Base-by-base conservation (phyloP, 1,140 invertebrate genomes). In the Meloidogyne chitwoodi region DNA sequence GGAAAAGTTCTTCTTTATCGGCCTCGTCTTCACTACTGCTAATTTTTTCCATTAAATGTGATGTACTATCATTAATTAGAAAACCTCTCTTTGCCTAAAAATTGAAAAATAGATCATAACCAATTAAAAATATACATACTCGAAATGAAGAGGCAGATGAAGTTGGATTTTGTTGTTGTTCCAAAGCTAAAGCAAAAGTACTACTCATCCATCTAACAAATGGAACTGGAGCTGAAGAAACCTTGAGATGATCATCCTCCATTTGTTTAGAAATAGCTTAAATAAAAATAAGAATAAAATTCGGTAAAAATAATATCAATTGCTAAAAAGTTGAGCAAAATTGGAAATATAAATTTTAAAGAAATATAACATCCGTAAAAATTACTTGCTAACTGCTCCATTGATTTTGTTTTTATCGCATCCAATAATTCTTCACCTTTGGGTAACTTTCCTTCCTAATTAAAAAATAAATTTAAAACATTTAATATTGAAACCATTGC, bases 401-500 rank as follows among this genome's bases (percentile, higher is more conserved):
- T 75, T 19, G 76, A 75, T 41, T 77, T 77, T 26, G 41, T 77
- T 62, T 77, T 77, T 11, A 77, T 77, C 16, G 76, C 38, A 16
- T 77, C 76, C 38, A 77, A 65, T 27, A 77, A 68, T 67, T 77
- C 76, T 8, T 31, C 73, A 19, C 76, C 76, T 67, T 77, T 77
- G 0, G 76, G 76, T 31, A 77, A 67, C 66, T 77, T 77, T 27
- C 76, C 76, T 41, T 77, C 76, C 76, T 77, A 44, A 14, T 34
- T 38, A 19, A n/a, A 22, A 31, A 77, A 29, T 5, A 75, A 12
- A 19, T 24, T 27, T n/a, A 26, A 41, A 26, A 38, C 2, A 16
- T 24, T 22, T 48, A 27, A 5, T 10, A n/a, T 22, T 31, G 0
- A 61, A 48, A 77, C 75, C 75, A 77, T 77, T 62, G 76, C 76